Conservation (phyloP, 2,797 vertebrate genomes). For the Gymnocypris eckloni region DNA sequence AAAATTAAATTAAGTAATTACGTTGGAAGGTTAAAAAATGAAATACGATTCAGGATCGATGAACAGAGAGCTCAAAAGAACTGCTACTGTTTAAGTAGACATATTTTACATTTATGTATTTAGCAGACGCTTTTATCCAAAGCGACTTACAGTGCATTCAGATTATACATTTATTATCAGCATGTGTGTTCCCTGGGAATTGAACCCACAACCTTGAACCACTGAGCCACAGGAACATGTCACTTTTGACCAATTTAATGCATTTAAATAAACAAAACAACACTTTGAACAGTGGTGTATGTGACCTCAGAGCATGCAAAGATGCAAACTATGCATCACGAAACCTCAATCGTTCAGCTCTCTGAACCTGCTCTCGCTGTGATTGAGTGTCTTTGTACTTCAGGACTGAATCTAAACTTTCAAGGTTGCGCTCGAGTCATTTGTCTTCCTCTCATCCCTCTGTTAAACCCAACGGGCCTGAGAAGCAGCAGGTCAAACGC, state of each 20-base stretch:
- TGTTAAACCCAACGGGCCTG: constrained; percentile 3
- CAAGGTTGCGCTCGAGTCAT: constrained; percentile 3
- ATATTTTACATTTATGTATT: no score
- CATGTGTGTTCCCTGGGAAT: no score
- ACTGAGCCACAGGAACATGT: neutral
- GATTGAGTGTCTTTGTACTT: neutral
- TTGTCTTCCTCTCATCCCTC: constrained; percentile 37
- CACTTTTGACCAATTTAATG: neutral
- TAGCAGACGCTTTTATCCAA: no score
- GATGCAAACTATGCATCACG: neutral
- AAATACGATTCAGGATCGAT: no score
- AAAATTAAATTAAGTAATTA: no score
- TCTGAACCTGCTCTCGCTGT: neutral
- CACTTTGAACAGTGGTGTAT: neutral
- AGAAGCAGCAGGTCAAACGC: constrained; percentile 29
- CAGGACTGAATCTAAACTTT: neutral
- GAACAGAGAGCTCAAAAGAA: no score
- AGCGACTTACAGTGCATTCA: no score
- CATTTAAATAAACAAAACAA: neutral
- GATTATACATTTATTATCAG: no score
- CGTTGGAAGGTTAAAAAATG: no score
- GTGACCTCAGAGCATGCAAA: neutral
- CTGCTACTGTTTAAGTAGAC: no score
- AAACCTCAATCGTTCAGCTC: neutral
- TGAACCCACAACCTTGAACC: no score